Evolutionary conservation across 1,140 invertebrate genomes (phyloP).

Genomic region (Diachasma alloeum): DNA sequence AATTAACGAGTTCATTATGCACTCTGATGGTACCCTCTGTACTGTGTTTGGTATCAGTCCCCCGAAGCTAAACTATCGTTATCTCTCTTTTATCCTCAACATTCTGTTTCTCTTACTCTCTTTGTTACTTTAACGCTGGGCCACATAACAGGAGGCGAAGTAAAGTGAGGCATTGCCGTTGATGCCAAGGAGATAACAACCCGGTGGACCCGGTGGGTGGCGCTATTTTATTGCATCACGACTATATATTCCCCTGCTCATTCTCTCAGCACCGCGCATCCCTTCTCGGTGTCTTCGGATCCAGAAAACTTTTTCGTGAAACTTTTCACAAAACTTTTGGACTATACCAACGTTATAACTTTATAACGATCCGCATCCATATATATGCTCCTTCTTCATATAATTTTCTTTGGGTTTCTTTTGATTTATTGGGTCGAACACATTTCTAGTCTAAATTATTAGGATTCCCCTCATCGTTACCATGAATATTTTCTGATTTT

Average conservation of each 20-base stretch:
- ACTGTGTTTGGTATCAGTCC: not conserved
- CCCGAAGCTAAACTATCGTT: not conserved
- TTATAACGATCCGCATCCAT: not conserved
- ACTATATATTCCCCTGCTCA: slow-evolving; percentile 38
- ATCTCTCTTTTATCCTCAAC: not conserved
- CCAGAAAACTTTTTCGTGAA: not conserved
- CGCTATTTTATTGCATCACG: slow-evolving; percentile 65
- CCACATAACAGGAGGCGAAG: slow-evolving; percentile 32
- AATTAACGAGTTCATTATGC: slow-evolving; percentile 67
- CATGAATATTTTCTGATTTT: not conserved
- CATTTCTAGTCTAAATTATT: not conserved
- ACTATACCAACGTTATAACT: not conserved
- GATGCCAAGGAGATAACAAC: slow-evolving; percentile 56
- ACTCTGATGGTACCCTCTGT: slow-evolving; percentile 51
- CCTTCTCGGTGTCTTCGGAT: not conserved
- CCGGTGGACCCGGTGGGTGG: slow-evolving; percentile 57
- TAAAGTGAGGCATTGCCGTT: slow-evolving; percentile 63
- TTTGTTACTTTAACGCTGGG: slow-evolving; percentile 31
- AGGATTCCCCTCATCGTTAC: not conserved
- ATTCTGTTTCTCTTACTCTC: slow-evolving; percentile 22
- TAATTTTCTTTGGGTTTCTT: not conserved
- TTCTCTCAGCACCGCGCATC: not conserved
- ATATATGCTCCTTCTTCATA: not conserved
- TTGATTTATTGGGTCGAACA: not conserved
- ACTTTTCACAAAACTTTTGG: slow-evolving; percentile 12